Conservation (phyloP, 1,140 invertebrate species). For the Drosophila repletoides region DNA sequence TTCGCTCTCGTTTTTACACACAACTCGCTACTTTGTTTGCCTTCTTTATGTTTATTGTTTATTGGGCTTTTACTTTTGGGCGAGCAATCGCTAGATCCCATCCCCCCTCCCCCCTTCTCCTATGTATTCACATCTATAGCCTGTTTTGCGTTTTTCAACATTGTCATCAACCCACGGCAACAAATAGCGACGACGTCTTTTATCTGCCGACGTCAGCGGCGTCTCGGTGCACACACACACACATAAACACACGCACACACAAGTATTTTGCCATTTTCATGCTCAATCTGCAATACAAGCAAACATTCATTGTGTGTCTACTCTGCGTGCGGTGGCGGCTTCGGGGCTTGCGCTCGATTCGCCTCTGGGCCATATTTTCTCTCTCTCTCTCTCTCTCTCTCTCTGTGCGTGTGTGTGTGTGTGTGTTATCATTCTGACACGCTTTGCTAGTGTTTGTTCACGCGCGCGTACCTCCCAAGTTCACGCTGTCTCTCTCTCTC, state of each 20-base stretch:
- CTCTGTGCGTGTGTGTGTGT: neutral
- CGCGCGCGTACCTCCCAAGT: constrained; percentile 78
- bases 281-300: constrained; percentile 42
- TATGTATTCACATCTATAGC: neutral
- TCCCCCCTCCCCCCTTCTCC: neutral
- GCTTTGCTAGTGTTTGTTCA: constrained; percentile 74
- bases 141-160: constrained; percentile 48
- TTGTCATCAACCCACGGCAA: constrained; percentile 25
- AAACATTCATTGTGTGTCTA: constrained; percentile 30
- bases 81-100: constrained; percentile 28
- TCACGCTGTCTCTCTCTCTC: constrained; percentile 35
- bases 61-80: constrained; percentile 55
- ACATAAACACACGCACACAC: neutral
- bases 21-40: constrained; percentile 35
- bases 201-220: constrained; percentile 55
- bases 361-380: constrained; percentile 50
- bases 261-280: constrained; percentile 43
- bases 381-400: constrained; percentile 1
- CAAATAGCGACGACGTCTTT: constrained; percentile 30
- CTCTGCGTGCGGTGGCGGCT: constrained; percentile 25
- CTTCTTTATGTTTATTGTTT: constrained; percentile 10
- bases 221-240: constrained; percentile 28
- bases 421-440: constrained; percentile 74
- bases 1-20: constrained; percentile 69
- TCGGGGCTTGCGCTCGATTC: constrained; percentile 47